Evolutionary conservation across 2,888 invertebrate genomes (phyloP), one percentile per base, ranked within the genome.

Genomic region (Osmoderma eremita): DNA sequence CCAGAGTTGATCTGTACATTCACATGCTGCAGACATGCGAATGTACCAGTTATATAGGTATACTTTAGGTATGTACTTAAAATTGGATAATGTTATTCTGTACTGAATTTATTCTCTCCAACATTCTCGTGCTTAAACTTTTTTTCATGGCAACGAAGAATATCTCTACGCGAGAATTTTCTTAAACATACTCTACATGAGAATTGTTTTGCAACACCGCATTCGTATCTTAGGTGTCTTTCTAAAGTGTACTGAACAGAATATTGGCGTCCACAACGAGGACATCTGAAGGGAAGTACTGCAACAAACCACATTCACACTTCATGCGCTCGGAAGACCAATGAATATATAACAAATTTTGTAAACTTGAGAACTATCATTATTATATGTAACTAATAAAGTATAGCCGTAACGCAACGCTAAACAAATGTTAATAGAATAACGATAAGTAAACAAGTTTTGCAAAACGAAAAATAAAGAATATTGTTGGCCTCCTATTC

Each of bases 231-330:
- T 69, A 86, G 76, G 74, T 88, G 88, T 10, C 87, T 83, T 69
- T 84, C 84, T 71, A 88, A 82, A 73, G 87, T 87, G 75, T 86
- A 84, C 72, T 85, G 83, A 78, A 87, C 86, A 36, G 86, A 84
- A 76, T 88, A 88, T 66, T 81, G 82, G 73, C 88, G 86, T 67
- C 85, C 84, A 77, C 88, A 89, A 18, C 84, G 83, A 10, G 84
- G 85, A 77, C 88, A 88, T 79, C 80, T 74, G 76, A 72, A 78
- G 61, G 79, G 78, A 63, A 72, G 72, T 70, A 75, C 80, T 81
- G 80, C 68, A 80, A 80, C 75, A 76, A 77, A 73, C 67, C 69
- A 69, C 77, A 74, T 72, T 71, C 73, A 61, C 71, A 63, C 72
- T 69, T 66, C 67, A 75, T 71, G 70, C 74, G 72, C 66, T 48